Percentiles rank a stretch among this genome's conserved stretches.
Conservation (phyloP, 2,888 invertebrate species). For the Caenorhabditis japonica region DNA sequence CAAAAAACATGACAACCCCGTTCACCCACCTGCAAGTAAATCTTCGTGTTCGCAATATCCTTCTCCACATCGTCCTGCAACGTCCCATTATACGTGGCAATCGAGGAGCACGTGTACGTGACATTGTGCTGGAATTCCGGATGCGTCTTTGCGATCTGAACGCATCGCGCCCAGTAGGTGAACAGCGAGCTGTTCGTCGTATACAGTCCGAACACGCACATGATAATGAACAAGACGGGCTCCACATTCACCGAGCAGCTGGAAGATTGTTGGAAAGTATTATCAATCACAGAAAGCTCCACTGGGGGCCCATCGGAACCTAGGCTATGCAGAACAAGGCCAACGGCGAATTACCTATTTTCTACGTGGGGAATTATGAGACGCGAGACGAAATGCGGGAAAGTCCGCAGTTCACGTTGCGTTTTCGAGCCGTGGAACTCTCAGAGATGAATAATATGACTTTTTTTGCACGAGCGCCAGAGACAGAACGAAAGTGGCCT, state of each 20-base stretch:
- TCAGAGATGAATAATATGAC: too few species aligned
- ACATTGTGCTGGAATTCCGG: conserved; percentile 54
- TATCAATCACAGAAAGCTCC: too few species aligned
- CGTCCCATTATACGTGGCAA: conserved; percentile 64
- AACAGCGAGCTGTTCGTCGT: conserved; percentile 58
- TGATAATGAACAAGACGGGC: conserved; percentile 56
- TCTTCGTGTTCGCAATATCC: conserved; percentile 69
- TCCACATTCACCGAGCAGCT: conserved; percentile 61
- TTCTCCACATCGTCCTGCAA: conserved; percentile 69
- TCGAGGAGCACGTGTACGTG: conserved; percentile 61
- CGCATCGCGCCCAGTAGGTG: conserved; percentile 69
- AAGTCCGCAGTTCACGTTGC: too few species aligned
- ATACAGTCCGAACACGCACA: conserved; percentile 51
- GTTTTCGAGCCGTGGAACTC: too few species aligned
- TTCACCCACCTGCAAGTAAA: conserved; percentile 66
- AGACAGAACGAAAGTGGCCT: too few species aligned
- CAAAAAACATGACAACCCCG: neutral
- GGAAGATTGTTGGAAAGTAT: too few species aligned
- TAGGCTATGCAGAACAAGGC: too few species aligned
- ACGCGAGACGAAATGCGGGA: too few species aligned
- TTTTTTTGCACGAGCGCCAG: too few species aligned
- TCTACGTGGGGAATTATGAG: too few species aligned
- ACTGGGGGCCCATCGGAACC: too few species aligned
- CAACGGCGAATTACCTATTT: too few species aligned
- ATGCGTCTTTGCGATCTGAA: conserved; percentile 55